Evolutionary conservation across 2,113 vertebrate genomes (phyloP).

Genomic region (Lonchura striata): DNA sequence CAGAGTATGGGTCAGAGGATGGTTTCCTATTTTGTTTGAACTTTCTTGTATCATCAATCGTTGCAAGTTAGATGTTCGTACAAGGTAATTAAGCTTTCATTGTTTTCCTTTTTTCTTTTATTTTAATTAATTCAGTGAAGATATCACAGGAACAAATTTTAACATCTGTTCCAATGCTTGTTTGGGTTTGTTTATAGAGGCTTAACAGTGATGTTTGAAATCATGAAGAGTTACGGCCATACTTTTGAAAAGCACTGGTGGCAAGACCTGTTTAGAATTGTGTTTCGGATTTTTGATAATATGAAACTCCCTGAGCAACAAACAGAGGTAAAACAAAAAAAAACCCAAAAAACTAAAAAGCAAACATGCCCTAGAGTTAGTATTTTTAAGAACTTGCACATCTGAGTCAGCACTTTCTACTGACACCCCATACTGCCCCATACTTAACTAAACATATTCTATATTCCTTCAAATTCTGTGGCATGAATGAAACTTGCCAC

Average conservation of each 20-base stretch:
- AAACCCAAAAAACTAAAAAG: background rate
- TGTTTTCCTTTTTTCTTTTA: background rate
- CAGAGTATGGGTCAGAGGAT: conserved; percentile 96
- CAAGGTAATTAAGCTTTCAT: conserved; percentile 74
- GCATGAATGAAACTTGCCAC: background rate
- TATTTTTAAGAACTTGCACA: background rate
- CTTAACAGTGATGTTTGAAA: conserved; percentile 98
- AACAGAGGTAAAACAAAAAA: conserved; percentile 81
- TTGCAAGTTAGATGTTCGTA: conserved; percentile 94
- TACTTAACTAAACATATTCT: rapidly evolving
- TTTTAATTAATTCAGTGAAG: background rate
- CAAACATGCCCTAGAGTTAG: background rate
- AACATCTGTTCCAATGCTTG: background rate
- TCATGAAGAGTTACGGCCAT: conserved; percentile 97
- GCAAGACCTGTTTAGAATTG: conserved; percentile 96
- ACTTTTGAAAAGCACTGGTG: conserved; percentile 98
- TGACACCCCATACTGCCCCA: background rate
- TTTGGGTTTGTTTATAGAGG: conserved; percentile 77
- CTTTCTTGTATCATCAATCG: conserved; percentile 98
- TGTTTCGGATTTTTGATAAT: conserved; percentile 98
- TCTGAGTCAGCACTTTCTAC: background rate
- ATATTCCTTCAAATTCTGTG: background rate
- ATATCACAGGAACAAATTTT: background rate
- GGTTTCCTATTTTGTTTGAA: conserved; percentile 98
- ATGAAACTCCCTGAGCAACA: conserved; percentile 98